These are phyloP conservation scores for Scopus umbretta DNA, from an alignment of 2,113 vertebrate species.

Conservation along the genomic window DNA sequence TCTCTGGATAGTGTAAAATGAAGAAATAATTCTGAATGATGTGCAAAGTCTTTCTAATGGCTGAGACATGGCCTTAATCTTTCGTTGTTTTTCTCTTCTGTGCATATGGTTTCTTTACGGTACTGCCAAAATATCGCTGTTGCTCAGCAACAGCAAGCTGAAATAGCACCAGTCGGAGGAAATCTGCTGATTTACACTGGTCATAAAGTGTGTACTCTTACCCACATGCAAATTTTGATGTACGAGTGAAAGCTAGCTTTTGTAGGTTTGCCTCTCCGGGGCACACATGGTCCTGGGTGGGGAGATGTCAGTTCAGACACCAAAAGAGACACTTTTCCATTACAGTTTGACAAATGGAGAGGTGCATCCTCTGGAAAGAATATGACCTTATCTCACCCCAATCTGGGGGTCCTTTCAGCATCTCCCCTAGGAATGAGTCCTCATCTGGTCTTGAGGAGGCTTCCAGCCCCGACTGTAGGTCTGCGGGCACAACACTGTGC, in stretches of 20 bases:
- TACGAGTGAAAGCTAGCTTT: neutral
- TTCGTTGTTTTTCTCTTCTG: neutral
- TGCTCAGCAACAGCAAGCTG: constrained; percentile 43
- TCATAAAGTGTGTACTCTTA: neutral
- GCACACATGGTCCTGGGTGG: too few relatives aligned
- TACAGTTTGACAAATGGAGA: too few relatives aligned
- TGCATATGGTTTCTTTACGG: neutral
- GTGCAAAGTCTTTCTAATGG: neutral
- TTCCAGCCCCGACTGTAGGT: too few relatives aligned
- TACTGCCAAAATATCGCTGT: constrained; percentile 8
- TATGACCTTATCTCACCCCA: too few relatives aligned
- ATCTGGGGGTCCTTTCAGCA: too few relatives aligned
- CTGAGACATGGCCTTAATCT: neutral
- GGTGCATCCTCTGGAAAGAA: too few relatives aligned
- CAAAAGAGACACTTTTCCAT: too few relatives aligned
- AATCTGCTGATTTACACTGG: neutral
- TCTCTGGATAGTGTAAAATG: neutral
- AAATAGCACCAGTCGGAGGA: neutral
- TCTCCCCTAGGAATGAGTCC: too few relatives aligned
- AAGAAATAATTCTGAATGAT: neutral
- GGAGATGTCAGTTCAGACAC: too few relatives aligned
- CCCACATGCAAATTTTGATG: neutral
- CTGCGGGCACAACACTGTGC: too few relatives aligned
- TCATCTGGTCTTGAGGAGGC: too few relatives aligned
- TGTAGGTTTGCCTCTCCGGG: too few relatives aligned